phyloP scores from a whole-genome alignment of 2,888 invertebrate species.

The Acanthopleura granulata region DNA sequence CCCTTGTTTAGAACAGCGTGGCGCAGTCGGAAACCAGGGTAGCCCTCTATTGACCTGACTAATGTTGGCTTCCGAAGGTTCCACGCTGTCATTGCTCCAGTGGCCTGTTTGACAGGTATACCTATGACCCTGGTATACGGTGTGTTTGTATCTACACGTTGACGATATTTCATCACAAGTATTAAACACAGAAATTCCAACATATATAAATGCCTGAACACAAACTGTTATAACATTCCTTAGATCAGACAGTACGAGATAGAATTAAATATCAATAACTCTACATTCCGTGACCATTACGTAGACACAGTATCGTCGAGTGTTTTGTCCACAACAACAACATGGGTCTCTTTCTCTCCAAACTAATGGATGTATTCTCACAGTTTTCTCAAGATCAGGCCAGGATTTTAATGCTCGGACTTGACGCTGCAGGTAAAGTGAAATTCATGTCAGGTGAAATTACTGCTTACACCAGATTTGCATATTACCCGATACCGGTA shows the following conservation, averaged over 20 bases:
- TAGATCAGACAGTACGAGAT: neutral
- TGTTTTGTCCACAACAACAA: neutral
- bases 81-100: neutral
- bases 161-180: neutral
- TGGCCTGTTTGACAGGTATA: neutral
- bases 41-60: neutral
- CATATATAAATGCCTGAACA: neutral
- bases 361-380: constrained; percentile 29
- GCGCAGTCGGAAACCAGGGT: neutral
- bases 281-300: too few species aligned
- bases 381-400: constrained; percentile 38
- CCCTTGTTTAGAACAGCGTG: neutral
- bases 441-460: too few species aligned
- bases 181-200: neutral
- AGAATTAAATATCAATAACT: neutral
- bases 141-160: neutral
- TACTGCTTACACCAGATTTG: too few species aligned
- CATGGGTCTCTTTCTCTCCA: constrained; percentile 42
- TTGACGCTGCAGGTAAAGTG: constrained; percentile 63
- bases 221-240: neutral
- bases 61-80: neutral
- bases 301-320: too few species aligned
- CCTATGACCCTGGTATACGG: too few species aligned
- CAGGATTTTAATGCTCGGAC: constrained; percentile 62
- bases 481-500: too few species aligned